phyloP scores from a whole-genome alignment of 1,140 invertebrate species.

The Cherax destructor region DNA sequence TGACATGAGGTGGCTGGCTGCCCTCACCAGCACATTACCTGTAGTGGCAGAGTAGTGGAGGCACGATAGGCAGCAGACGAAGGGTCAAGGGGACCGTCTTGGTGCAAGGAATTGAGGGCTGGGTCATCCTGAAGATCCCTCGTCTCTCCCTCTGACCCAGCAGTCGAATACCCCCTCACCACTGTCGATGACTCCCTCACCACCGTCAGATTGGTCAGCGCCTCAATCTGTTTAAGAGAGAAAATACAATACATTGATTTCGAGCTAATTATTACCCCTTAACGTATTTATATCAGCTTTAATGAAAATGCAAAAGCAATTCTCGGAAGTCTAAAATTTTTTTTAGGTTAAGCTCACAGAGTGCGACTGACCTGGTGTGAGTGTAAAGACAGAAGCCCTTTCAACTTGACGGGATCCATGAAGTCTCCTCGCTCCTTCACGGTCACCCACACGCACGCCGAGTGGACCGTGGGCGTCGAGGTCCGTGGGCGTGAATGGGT shows the following conservation, averaged over 20 bases:
- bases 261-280: background rate
- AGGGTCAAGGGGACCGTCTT: background rate
- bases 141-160: background rate
- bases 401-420: constrained; percentile 39
- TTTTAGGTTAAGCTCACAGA: too few relatives aligned
- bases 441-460: constrained; percentile 40
- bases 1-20: too few relatives aligned
- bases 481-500: background rate
- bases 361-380: background rate
- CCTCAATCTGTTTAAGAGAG: background rate
- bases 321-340: too few relatives aligned
- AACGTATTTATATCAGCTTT: too few relatives aligned
- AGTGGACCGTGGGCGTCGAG: too few relatives aligned
- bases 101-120: background rate
- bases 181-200: constrained; percentile 16
- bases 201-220: constrained; percentile 12
- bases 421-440: background rate
- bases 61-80: background rate
- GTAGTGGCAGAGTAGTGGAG: constrained; percentile 25
- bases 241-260: background rate
- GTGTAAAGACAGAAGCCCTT: constrained; percentile 20
- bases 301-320: too few relatives aligned
- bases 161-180: background rate
- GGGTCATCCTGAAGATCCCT: too few relatives aligned
- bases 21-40: background rate